A percentile compares a stretch with the other conserved stretches of the same genome.
phyloP scores from a whole-genome alignment of 2,113 vertebrate genomes.

The Saguinus midas region DNA sequence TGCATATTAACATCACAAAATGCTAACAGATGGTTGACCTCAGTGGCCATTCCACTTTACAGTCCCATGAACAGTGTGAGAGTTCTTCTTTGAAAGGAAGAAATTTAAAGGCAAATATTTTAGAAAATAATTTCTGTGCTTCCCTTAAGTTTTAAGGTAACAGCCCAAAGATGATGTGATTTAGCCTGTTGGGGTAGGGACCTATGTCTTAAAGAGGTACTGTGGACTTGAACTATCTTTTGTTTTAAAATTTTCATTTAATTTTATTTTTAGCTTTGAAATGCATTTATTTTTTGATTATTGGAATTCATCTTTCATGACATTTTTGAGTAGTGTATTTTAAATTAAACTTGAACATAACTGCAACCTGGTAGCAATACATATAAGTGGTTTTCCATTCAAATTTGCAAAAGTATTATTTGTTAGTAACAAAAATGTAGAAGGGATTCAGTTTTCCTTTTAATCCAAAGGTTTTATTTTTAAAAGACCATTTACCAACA shows the following conservation, averaged over 20 bases:
- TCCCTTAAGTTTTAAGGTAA: neutral
- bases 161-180: neutral
- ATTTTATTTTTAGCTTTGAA: conserved; percentile 49
- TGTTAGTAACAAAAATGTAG: conserved; percentile 50
- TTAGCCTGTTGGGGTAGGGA: neutral
- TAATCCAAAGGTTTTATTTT: neutral
- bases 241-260: too few species aligned
- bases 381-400: conserved; percentile 48
- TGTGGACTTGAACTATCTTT: neutral
- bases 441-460: neutral
- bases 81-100: neutral
- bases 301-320: conserved; percentile 41
- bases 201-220: neutral
- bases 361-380: neutral
- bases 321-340: conserved; percentile 46
- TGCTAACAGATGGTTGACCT: neutral
- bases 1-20: neutral
- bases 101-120: neutral
- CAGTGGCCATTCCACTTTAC: neutral
- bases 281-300: conserved; percentile 68
- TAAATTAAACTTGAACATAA: conserved; percentile 56
- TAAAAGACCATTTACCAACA: neutral
- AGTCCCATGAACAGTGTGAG: neutral
- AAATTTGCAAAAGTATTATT: conserved; percentile 26
- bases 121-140: neutral